A percentile compares a stretch with the other conserved stretches of the same genome.
Conservation (phyloP, 1,140 invertebrate genomes). For the Panonychus citri region DNA sequence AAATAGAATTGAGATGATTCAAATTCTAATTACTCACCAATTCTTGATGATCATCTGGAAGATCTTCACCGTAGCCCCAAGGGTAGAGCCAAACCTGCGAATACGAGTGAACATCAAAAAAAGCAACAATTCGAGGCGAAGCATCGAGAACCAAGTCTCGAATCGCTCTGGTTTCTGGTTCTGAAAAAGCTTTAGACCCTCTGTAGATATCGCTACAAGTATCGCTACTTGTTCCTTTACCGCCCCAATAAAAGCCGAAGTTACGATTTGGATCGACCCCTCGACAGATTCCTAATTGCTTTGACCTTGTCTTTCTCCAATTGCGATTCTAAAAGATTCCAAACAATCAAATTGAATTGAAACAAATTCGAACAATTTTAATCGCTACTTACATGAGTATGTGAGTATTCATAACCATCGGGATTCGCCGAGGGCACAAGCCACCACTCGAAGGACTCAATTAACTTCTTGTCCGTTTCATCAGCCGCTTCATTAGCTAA, state of each 20-base stretch:
- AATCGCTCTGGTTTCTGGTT: conserved; percentile 19
- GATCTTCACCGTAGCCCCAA: not conserved
- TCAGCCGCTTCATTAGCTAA: conserved; percentile 22
- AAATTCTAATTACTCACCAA: conserved; percentile 27
- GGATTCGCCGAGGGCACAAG: conserved; percentile 42
- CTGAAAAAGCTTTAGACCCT: conserved; percentile 17
- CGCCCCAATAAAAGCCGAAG: conserved; percentile 12
- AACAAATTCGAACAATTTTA: not conserved
- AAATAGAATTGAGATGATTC: not conserved
- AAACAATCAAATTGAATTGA: conserved; percentile 2
- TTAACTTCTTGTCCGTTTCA: conserved; percentile 9
- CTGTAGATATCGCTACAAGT: conserved; percentile 15
- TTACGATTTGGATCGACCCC: conserved; percentile 18
- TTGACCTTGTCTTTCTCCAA: conserved; percentile 17
- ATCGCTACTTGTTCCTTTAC: conserved; percentile 12
- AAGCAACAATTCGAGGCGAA: conserved; percentile 8
- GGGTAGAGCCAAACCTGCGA: conserved; percentile 21
- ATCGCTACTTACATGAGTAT: conserved; percentile 12
- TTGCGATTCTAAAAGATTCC: conserved; percentile 17
- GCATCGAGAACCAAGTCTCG: conserved; percentile 12
- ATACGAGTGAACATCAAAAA: conserved; percentile 15
- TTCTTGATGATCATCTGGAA: not conserved
- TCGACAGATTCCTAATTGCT: conserved; percentile 9
- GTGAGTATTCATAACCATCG: conserved; percentile 40
- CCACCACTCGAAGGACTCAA: conserved; percentile 29